Evolutionary conservation across 2,797 vertebrate species (phyloP).

Genomic region (Microcaecilia unicolor): DNA sequence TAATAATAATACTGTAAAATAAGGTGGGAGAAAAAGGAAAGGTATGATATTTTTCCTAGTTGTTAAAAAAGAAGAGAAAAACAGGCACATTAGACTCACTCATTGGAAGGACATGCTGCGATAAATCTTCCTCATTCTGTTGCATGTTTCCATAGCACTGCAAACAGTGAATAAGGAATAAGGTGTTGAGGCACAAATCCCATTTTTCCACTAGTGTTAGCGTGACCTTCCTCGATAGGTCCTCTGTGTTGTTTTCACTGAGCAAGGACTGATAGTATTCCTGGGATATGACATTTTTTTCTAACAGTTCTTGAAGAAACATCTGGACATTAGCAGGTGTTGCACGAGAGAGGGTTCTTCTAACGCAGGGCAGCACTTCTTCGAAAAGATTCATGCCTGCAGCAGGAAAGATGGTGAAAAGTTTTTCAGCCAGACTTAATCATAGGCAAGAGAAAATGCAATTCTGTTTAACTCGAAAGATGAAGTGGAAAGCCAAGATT

Average conservation of each 20-base stretch:
- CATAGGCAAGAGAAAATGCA: neutral
- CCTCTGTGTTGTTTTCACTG: conserved; percentile 36
- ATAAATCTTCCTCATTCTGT: neutral
- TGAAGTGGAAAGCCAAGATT: conserved; percentile 37
- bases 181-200: conserved; percentile 16
- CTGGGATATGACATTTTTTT: conserved; percentile 51
- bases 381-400: conserved; percentile 52
- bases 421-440: neutral
- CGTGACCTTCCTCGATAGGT: conserved; percentile 50
- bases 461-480: conserved; percentile 31
- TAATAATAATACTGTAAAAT: no score
- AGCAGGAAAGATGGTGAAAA: neutral
- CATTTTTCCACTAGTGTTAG: conserved; percentile 57
- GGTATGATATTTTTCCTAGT: no score
- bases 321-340: conserved; percentile 27
- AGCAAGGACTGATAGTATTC: conserved; percentile 50
- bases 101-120: neutral
- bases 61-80: no score
- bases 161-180: neutral
- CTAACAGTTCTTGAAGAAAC: conserved; percentile 44
- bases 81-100: conserved; percentile 28
- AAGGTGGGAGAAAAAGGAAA: no score
- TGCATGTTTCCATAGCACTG: conserved; percentile 1
- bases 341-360: conserved; percentile 33
- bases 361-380: conserved; percentile 48